phyloP scores from a whole-genome alignment of 2,113 vertebrate genomes.

The Pelvicachromis taeniatus region DNA sequence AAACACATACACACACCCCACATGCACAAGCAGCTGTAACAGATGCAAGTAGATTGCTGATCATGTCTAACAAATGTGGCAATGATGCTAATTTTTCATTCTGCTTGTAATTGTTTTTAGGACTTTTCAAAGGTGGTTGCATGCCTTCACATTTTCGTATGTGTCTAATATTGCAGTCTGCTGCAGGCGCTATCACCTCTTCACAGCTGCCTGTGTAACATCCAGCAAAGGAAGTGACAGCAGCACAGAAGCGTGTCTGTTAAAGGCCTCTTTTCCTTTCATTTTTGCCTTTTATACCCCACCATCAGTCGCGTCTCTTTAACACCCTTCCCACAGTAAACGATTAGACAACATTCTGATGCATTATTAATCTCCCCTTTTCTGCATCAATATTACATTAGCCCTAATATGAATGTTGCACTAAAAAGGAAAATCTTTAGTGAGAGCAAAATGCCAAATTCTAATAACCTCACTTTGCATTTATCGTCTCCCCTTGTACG shows the following conservation, averaged over 20 bases:
- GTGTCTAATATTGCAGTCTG: slow-evolving; percentile 16
- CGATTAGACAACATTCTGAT: slow-evolving; percentile 56
- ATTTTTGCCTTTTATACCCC: neutral
- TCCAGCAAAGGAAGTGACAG: slow-evolving; percentile 41
- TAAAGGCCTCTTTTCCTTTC: neutral
- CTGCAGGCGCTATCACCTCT: neutral
- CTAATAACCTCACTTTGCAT: neutral
- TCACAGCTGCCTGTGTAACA: slow-evolving; percentile 9
- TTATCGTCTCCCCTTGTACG: neutral
- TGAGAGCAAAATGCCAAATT: slow-evolving; percentile 1
- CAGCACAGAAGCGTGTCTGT: slow-evolving; percentile 8
- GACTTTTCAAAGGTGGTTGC: neutral
- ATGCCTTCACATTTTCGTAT: slow-evolving; percentile 8
- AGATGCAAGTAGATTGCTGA: neutral
- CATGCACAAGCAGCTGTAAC: neutral
- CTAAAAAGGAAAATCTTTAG: slow-evolving; percentile 28
- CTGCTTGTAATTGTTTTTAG: neutral
- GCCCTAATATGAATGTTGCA: slow-evolving; percentile 44
- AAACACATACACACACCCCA: neutral
- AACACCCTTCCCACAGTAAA: slow-evolving; percentile 43
- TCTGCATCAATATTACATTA: slow-evolving; percentile 60
- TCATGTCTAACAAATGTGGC: neutral
- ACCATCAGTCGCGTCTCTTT: slow-evolving; percentile 8
- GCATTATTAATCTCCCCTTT: slow-evolving; percentile 58
- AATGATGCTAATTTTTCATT: neutral